These are phyloP conservation scores for Athrips mouffetella DNA, from an alignment of 2,888 invertebrate species.

Conservation along the genomic window DNA sequence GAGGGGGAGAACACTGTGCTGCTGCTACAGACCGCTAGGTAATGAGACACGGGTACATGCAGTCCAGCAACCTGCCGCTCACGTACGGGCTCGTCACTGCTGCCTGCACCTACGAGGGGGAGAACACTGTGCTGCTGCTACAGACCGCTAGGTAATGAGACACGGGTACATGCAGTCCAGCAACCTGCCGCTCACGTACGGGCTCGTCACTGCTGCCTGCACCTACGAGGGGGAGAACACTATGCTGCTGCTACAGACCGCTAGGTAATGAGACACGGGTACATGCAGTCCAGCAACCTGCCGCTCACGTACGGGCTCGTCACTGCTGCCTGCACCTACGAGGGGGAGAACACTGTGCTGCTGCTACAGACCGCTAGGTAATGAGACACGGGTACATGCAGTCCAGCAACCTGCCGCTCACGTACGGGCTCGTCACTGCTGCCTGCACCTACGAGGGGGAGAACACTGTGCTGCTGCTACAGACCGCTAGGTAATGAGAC, in stretches of 20 bases:
- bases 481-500: slow-evolving; percentile 87
- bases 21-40: slow-evolving; percentile 86
- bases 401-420: slow-evolving; percentile 92
- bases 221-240: slow-evolving; percentile 94
- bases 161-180: slow-evolving; percentile 94
- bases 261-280: slow-evolving; percentile 88
- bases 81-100: too few relatives aligned
- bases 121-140: slow-evolving; percentile 88
- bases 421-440: too few relatives aligned
- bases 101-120: too few relatives aligned
- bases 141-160: slow-evolving; percentile 87
- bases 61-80: slow-evolving; percentile 90
- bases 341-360: slow-evolving; percentile 93
- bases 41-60: slow-evolving; percentile 94
- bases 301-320: too few relatives aligned
- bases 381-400: slow-evolving; percentile 95
- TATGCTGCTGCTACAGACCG: slow-evolving; percentile 91
- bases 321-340: too few relatives aligned
- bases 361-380: slow-evolving; percentile 86
- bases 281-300: slow-evolving; percentile 92
- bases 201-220: too few relatives aligned
- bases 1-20: slow-evolving; percentile 93
- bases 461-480: slow-evolving; percentile 88
- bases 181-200: slow-evolving; percentile 91
- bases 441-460: too few relatives aligned